A percentile compares a stretch with the other conserved stretches of the same genome.
These are phyloP conservation scores for Symphodus melops DNA, from an alignment of 2,113 vertebrate genomes.

Conservation along the genomic window DNA sequence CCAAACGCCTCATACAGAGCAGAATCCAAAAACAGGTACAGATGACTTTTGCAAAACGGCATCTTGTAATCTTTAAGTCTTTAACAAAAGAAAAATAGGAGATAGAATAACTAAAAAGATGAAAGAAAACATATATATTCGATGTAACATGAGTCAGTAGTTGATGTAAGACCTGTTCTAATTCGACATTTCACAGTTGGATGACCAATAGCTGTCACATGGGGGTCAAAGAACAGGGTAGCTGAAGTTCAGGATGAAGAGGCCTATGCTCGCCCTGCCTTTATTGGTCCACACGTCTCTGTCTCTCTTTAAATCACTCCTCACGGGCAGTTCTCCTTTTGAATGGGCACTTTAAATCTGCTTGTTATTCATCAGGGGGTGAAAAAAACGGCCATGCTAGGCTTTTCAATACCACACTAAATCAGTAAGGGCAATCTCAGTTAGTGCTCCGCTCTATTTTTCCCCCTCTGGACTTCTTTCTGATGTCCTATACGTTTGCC, in stretches of 20 bases:
- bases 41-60: slow-evolving; percentile 12
- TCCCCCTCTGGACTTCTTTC: slow-evolving; percentile 19
- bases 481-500: slow-evolving; percentile 15
- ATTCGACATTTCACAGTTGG: slow-evolving; percentile 69
- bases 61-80: slow-evolving; percentile 24
- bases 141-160: slow-evolving; percentile 44
- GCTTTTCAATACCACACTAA: slow-evolving; percentile 60
- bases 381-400: slow-evolving; percentile 57
- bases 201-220: slow-evolving; percentile 68
- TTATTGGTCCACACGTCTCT: slow-evolving; percentile 47
- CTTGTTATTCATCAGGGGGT: slow-evolving; percentile 67
- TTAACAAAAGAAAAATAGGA: slow-evolving; percentile 12
- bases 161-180: slow-evolving; percentile 62
- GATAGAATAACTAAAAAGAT: slow-evolving; percentile 21
- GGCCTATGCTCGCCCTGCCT: slow-evolving; percentile 7
- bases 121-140: slow-evolving; percentile 26
- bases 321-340: slow-evolving; percentile 44
- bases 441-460: slow-evolving; percentile 63
- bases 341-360: slow-evolving; percentile 61
- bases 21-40: slow-evolving; percentile 30
- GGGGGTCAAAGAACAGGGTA: slow-evolving; percentile 39
- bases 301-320: slow-evolving; percentile 56
- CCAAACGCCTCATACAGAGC: slow-evolving; percentile 32
- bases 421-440: slow-evolving; percentile 64
- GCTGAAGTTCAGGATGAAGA: slow-evolving; percentile 46